Evolutionary conservation across 2,888 invertebrate genomes (phyloP).

Genomic region (Drosophila melanosoma): DNA sequence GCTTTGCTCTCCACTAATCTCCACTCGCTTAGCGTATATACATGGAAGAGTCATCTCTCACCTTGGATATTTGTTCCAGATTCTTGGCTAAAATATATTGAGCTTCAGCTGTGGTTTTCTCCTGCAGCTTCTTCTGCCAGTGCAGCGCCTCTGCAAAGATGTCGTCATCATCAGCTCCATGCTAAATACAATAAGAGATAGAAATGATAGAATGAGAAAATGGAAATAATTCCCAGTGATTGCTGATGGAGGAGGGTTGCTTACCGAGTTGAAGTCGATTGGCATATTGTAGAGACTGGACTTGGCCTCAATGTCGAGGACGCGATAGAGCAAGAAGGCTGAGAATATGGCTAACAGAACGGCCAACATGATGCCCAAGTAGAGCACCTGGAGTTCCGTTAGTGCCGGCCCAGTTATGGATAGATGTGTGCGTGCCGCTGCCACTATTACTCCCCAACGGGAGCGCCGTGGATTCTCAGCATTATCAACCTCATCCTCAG

Average conservation of each 20-base stretch:
- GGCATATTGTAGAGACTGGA: constrained; percentile 82
- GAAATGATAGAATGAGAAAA: background rate
- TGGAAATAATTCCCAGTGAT: background rate
- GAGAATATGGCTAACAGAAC: constrained; percentile 83
- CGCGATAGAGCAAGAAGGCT: constrained; percentile 84
- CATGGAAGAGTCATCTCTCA: constrained; percentile 75
- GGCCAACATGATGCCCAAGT: constrained; percentile 82
- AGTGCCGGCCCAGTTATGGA: constrained; percentile 74
- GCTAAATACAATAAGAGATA: constrained; percentile 49
- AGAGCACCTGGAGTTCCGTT: constrained; percentile 83
- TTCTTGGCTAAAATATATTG: constrained; percentile 91
- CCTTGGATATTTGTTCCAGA: constrained; percentile 93
- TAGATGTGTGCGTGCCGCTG: constrained; percentile 59
- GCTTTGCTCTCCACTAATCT: too few species aligned
- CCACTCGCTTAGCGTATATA: background rate
- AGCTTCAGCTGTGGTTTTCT: constrained; percentile 89
- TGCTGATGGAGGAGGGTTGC: constrained; percentile 10
- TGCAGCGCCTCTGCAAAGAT: constrained; percentile 89
- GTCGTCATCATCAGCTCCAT: constrained; percentile 86
- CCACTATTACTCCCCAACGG: constrained; percentile 34
- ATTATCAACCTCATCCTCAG: background rate
- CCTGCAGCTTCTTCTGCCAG: constrained; percentile 90
- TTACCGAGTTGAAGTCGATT: constrained; percentile 84
- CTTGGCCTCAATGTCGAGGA: constrained; percentile 84
- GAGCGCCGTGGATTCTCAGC: background rate